Evolutionary conservation across 2,888 invertebrate genomes (phyloP).

Genomic region (Athalia rosae): DNA sequence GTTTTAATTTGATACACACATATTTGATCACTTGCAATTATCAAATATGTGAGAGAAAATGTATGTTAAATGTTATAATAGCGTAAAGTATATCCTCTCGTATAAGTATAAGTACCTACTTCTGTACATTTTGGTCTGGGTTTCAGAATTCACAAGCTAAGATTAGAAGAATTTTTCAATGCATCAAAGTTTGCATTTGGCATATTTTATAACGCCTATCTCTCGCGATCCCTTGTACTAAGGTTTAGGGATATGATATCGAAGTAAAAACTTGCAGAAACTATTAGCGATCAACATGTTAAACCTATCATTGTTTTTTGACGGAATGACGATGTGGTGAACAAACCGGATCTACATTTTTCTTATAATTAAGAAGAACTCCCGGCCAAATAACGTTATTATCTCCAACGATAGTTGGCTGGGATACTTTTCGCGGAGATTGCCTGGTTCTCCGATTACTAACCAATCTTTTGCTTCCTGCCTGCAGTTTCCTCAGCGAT

Average conservation of each 20-base stretch:
- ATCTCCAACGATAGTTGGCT: conserved; percentile 53
- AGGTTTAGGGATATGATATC: background rate
- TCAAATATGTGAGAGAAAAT: too few relatives aligned
- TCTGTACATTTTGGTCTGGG: too few relatives aligned
- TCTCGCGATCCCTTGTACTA: too few relatives aligned
- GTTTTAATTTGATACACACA: too few relatives aligned
- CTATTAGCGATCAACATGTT: background rate
- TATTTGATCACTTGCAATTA: too few relatives aligned
- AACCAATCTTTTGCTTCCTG: conserved; percentile 6
- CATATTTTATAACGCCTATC: too few relatives aligned
- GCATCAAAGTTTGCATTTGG: too few relatives aligned
- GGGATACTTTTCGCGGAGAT: conserved; percentile 47
- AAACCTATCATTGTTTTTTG: conserved; percentile 9
- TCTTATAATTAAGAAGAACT: conserved; percentile 58
- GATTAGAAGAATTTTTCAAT: too few relatives aligned
- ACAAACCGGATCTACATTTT: conserved; percentile 52
- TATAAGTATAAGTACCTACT: too few relatives aligned
- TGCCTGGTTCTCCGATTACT: conserved; percentile 32
- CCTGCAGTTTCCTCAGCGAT: conserved; percentile 13
- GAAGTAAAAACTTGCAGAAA: background rate
- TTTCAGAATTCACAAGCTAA: too few relatives aligned
- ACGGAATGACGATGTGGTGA: conserved; percentile 46
- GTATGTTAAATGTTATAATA: too few relatives aligned
- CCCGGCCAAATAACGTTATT: conserved; percentile 58
- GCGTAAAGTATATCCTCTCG: too few relatives aligned